Evolutionary conservation across 2,888 invertebrate species (phyloP).

Genomic region (Pimpla rufipes): DNA sequence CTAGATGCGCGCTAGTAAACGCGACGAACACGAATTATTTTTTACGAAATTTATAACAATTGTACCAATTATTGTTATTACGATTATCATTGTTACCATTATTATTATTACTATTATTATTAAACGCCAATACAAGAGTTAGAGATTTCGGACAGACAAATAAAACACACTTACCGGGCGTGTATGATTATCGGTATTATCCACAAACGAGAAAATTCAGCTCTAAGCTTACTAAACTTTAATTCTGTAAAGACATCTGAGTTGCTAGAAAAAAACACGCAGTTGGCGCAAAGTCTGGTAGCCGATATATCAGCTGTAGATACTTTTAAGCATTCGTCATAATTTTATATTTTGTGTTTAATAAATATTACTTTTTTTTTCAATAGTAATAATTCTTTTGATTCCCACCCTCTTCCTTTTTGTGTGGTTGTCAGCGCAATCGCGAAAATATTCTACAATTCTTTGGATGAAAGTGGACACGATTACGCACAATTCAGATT

Average conservation of each 20-base stretch:
- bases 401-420: slow-evolving; percentile 75
- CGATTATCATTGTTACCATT: background rate
- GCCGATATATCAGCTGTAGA: slow-evolving; percentile 43
- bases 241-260: slow-evolving; percentile 2
- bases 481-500: background rate
- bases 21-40: slow-evolving; percentile 8
- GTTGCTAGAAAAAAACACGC: background rate
- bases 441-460: background rate
- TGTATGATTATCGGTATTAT: slow-evolving; percentile 25
- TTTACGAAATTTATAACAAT: slow-evolving; percentile 10
- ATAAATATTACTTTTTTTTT: slow-evolving; percentile 79
- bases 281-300: slow-evolving; percentile 33
- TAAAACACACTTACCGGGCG: slow-evolving; percentile 11
- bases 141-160: slow-evolving; percentile 1
- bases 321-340: slow-evolving; percentile 61
- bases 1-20: background rate
- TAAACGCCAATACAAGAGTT: background rate
- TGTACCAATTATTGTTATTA: background rate
- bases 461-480: background rate
- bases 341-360: slow-evolving; percentile 80
- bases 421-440: background rate
- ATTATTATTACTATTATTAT: slow-evolving; percentile 15
- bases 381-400: slow-evolving; percentile 79
- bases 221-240: slow-evolving; percentile 16
- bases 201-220: slow-evolving; percentile 45